Percentiles rank a stretch among this genome's conserved stretches.
Conservation (phyloP, 2,797 vertebrate genomes). For the Coccyzus lansbergi region DNA sequence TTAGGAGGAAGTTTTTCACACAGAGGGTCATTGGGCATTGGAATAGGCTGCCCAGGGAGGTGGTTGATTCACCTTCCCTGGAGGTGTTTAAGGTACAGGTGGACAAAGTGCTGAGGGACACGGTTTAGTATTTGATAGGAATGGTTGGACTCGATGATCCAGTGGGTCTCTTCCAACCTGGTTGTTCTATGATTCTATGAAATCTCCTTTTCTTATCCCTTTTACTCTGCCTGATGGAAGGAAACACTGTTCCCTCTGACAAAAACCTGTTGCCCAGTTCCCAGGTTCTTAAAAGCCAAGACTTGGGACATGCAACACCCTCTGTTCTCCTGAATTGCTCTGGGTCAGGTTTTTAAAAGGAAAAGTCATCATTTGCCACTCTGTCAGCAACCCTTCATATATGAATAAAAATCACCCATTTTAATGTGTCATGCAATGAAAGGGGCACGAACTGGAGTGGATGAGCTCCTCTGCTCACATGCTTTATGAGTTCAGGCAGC, state of each 20-base stretch:
- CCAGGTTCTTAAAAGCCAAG: not conserved
- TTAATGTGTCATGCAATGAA: not conserved
- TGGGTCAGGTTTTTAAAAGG: not conserved
- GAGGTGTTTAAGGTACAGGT: no score
- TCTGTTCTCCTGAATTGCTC: not conserved
- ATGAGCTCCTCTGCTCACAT: not conserved
- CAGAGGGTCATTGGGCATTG: no score
- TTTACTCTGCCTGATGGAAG: not conserved
- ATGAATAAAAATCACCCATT: not conserved
- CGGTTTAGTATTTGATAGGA: no score
- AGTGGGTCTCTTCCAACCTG: no score
- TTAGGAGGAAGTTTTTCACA: no score
- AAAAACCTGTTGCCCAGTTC: accelerated
- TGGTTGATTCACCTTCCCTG: no score
- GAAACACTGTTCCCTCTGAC: not conserved
- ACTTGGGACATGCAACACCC: not conserved
- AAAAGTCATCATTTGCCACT: not conserved
- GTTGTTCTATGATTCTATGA: no score
- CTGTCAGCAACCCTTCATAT: accelerated
- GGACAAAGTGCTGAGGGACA: no score
- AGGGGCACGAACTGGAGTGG: not conserved
- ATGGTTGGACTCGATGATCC: no score
- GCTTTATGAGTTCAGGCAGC: not conserved
- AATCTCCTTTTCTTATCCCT: not conserved
- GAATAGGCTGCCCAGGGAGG: no score